Percentiles rank a stretch among this genome's conserved stretches.
These are phyloP conservation scores for Microchirus variegatus DNA, from an alignment of 2,797 vertebrate species.

Conservation along the genomic window DNA sequence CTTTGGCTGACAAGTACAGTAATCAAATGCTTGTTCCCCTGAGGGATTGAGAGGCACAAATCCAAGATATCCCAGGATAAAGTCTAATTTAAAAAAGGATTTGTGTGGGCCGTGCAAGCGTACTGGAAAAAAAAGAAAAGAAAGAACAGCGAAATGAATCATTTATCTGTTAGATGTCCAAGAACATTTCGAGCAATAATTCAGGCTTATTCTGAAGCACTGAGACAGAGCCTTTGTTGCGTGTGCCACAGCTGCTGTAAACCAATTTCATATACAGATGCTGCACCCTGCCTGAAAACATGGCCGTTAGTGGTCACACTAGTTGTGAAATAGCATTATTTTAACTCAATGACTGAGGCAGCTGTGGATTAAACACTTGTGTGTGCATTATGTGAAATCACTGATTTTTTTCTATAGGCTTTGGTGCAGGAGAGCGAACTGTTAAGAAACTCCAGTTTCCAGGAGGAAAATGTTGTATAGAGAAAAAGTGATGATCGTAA, in stretches of 20 bases:
- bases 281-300: too few species aligned
- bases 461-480: too few species aligned
- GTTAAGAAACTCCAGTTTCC: too few species aligned
- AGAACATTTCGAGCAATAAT: constrained; percentile 2
- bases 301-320: too few species aligned
- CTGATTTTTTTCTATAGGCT: too few species aligned
- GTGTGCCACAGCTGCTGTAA: background rate
- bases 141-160: constrained; percentile 11
- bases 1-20: constrained; percentile 63
- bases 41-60: constrained; percentile 45
- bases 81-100: constrained; percentile 50
- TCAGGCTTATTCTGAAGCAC: background rate
- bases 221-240: background rate
- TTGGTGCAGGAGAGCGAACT: too few species aligned
- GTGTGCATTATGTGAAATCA: too few species aligned
- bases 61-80: constrained; percentile 52
- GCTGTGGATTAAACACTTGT: too few species aligned
- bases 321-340: too few species aligned
- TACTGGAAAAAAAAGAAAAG: constrained; percentile 8
- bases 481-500: too few species aligned
- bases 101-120: constrained; percentile 38
- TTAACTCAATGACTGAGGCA: too few species aligned
- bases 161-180: constrained; percentile 26
- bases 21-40: constrained; percentile 61
- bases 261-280: too few species aligned